Evolutionary conservation across 2,113 vertebrate genomes (phyloP).

Genomic region (Delphinus delphis): DNA sequence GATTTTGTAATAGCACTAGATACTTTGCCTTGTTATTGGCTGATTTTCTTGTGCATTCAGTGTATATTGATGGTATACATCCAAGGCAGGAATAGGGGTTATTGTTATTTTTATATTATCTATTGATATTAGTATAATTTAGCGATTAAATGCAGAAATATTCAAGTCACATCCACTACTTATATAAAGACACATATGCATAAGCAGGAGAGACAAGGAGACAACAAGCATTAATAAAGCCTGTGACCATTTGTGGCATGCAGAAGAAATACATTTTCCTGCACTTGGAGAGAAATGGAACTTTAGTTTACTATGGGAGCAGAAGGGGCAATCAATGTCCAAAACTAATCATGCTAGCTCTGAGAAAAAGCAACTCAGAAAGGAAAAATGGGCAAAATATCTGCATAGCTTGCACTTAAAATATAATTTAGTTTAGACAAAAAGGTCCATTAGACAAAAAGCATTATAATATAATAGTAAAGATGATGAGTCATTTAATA

Average conservation of each 20-base stretch:
- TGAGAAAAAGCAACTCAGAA: conserved; percentile 72
- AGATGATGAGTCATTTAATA: conserved; percentile 67
- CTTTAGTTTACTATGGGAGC: conserved; percentile 30
- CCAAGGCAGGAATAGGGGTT: background rate
- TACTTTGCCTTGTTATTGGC: background rate
- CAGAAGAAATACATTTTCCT: background rate
- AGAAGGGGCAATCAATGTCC: conserved; percentile 46
- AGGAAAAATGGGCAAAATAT: conserved; percentile 72
- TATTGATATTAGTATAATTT: background rate
- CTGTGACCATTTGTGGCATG: background rate
- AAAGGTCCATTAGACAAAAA: conserved; percentile 56
- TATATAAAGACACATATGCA: background rate
- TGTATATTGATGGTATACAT: background rate
- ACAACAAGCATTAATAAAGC: background rate
- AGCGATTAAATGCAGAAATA: background rate
- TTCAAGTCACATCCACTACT: background rate
- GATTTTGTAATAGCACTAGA: background rate
- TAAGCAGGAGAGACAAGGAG: background rate
- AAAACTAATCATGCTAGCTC: conserved; percentile 61
- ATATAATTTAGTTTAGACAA: conserved; percentile 75
- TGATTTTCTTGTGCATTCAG: background rate
- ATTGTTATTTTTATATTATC: background rate
- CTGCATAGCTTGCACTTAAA: conserved; percentile 65
- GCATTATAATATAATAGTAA: conserved; percentile 46
- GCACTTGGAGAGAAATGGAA: background rate